A percentile compares a stretch with the other conserved stretches of the same genome.
phyloP scores from a whole-genome alignment of 2,797 vertebrate species.

The Novumbra hubbsi region DNA sequence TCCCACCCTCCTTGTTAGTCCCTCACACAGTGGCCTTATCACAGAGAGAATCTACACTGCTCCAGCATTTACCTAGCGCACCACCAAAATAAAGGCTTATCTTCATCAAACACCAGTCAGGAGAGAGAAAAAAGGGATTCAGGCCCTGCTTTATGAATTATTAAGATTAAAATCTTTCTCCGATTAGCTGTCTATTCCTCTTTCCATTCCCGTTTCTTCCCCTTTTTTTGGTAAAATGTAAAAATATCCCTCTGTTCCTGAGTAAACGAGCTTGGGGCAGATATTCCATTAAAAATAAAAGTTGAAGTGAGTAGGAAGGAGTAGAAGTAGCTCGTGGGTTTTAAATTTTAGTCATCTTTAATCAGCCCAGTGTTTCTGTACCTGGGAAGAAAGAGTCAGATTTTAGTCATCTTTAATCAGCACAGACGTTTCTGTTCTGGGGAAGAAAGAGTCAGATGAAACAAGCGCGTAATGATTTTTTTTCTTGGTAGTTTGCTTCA shows the following conservation, averaged over 20 bases:
- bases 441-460: constrained; percentile 74
- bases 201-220: constrained; percentile 72
- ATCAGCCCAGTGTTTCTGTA: constrained; percentile 72
- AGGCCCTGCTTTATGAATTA: constrained; percentile 83
- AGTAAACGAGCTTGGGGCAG: constrained; percentile 78
- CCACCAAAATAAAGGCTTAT: constrained; percentile 73
- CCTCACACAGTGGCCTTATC: constrained; percentile 60
- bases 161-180: constrained; percentile 87
- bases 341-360: constrained; percentile 78
- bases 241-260: constrained; percentile 81
- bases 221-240: constrained; percentile 73
- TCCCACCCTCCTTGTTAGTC: constrained; percentile 50
- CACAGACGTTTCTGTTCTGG: constrained; percentile 64
- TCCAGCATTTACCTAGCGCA: constrained; percentile 63
- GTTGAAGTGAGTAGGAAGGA: constrained; percentile 70
- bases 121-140: constrained; percentile 71
- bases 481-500: constrained; percentile 63
- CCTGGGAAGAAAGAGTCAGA: constrained; percentile 69
- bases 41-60: constrained; percentile 56
- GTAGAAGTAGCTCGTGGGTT: constrained; percentile 56
- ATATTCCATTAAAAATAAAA: constrained; percentile 86
- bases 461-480: constrained; percentile 70
- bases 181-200: constrained; percentile 75
- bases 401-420: constrained; percentile 81
- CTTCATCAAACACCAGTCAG: constrained; percentile 83